A percentile compares a stretch with the other conserved stretches of the same genome.
These are phyloP conservation scores for Apaloderma vittatum DNA, from an alignment of 2,113 vertebrate species.

Conservation along the genomic window DNA sequence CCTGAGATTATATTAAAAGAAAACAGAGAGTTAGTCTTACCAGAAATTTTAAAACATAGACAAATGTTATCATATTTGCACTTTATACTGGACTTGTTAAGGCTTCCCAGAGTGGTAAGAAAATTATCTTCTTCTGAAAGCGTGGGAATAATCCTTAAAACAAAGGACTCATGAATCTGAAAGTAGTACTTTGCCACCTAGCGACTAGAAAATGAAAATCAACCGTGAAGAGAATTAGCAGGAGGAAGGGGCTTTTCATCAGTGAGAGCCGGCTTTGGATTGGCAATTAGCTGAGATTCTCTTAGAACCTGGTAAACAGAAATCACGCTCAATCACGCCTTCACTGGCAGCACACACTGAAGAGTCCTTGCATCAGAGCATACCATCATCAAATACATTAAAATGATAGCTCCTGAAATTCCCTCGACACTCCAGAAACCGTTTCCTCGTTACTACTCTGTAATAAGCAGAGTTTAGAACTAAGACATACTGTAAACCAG, in stretches of 20 bases:
- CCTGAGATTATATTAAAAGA: neutral
- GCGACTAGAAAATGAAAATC: constrained; percentile 51
- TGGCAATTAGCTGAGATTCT: constrained; percentile 9
- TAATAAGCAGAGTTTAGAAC: neutral
- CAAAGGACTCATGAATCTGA: neutral
- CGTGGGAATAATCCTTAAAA: neutral
- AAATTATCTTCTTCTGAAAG: neutral
- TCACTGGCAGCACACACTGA: neutral
- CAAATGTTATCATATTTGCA: neutral
- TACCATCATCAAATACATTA: neutral
- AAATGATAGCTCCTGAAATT: neutral
- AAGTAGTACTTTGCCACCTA: constrained; percentile 66
- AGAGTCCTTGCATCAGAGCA: neutral
- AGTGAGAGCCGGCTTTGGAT: neutral
- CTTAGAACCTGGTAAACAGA: constrained; percentile 13
- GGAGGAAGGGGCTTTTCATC: neutral
- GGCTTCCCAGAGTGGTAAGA: neutral
- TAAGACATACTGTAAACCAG: neutral
- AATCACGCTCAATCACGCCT: constrained; percentile 9
- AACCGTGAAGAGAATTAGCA: neutral
- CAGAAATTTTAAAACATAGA: neutral
- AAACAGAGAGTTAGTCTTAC: neutral
- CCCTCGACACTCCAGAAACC: neutral
- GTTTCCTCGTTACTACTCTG: neutral
- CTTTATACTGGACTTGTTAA: neutral